Percentiles rank a stretch among this genome's conserved stretches.
phyloP scores from a whole-genome alignment of 2,888 invertebrate species.

The Drosophila longiperda region DNA sequence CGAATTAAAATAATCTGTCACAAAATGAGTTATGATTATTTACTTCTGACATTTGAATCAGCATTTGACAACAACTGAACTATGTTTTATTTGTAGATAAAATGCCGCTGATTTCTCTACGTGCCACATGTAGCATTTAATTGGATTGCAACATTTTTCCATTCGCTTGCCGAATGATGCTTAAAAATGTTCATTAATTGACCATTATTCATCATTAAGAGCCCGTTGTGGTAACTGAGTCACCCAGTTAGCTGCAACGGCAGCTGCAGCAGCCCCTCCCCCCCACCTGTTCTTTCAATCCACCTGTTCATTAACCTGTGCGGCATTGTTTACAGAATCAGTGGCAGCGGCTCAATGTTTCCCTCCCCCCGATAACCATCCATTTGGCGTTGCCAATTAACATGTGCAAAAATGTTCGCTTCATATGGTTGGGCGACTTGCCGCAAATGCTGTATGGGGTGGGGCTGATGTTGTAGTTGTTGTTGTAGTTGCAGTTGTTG shows the following conservation, averaged over 20 bases:
- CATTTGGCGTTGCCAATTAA: constrained; percentile 22
- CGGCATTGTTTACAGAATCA: constrained; percentile 42
- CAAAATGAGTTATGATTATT: background rate
- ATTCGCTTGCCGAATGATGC: background rate
- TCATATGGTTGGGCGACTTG: constrained; percentile 64
- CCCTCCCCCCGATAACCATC: too few relatives aligned
- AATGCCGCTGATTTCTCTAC: background rate
- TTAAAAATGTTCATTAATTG: constrained; percentile 3
- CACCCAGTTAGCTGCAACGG: constrained; percentile 3
- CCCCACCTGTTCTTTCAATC: constrained; percentile 5
- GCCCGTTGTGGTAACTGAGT: constrained; percentile 22
- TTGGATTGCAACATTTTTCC: background rate
- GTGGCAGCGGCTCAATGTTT: constrained; percentile 45
- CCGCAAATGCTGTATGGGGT: constrained; percentile 55
- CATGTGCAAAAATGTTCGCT: constrained; percentile 67
- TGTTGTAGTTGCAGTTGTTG: constrained; percentile 27
- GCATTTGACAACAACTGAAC: background rate
- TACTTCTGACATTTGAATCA: background rate
- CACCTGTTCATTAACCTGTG: constrained; percentile 60
- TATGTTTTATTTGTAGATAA: background rate
- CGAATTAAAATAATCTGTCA: background rate
- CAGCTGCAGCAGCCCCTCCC: background rate
- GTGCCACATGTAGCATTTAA: background rate
- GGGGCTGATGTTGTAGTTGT: constrained; percentile 14
- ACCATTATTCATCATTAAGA: constrained; percentile 17